A percentile compares a stretch with the other conserved stretches of the same genome.
phyloP scores from a whole-genome alignment of 2,113 vertebrate species.

The Otus sunia region DNA sequence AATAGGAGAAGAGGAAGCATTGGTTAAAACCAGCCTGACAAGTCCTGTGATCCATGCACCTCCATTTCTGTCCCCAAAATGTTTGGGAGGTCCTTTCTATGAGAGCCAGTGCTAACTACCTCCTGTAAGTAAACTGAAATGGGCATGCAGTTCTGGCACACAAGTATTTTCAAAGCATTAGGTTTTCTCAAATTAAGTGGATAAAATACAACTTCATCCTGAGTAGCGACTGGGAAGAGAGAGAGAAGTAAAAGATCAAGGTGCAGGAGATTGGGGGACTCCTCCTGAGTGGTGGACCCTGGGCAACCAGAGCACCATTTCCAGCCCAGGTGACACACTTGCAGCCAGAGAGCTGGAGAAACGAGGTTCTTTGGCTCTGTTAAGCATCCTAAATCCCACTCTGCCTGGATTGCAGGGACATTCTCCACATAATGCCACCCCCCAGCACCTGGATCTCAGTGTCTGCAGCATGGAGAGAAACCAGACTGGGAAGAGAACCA shows the following conservation, averaged over 20 bases:
- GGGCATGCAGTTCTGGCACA: not conserved
- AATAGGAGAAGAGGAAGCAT: not conserved
- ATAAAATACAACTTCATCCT: not conserved
- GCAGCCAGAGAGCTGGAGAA: not conserved
- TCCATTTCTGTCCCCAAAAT: not conserved
- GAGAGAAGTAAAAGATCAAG: not conserved
- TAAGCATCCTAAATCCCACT: not conserved
- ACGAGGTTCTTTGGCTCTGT: not conserved
- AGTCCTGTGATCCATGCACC: not conserved
- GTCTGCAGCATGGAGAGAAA: not conserved
- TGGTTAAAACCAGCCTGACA: not conserved
- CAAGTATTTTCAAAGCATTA: not conserved
- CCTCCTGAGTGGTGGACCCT: not conserved
- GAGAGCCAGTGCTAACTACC: not conserved
- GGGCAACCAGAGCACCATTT: not conserved
- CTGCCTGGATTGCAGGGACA: not conserved
- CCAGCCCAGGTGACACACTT: fast-evolving
- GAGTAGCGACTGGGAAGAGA: not conserved
- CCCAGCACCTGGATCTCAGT: not conserved
- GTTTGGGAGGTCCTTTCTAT: not conserved
- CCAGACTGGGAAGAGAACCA: not conserved
- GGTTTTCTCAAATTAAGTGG: not conserved
- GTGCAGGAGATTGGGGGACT: not conserved
- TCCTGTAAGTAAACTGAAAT: not conserved
- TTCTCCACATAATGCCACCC: not conserved